Percentiles rank a stretch among this genome's conserved stretches.
Conservation (phyloP, 1,140 invertebrate species). For the Tribolium madens region DNA sequence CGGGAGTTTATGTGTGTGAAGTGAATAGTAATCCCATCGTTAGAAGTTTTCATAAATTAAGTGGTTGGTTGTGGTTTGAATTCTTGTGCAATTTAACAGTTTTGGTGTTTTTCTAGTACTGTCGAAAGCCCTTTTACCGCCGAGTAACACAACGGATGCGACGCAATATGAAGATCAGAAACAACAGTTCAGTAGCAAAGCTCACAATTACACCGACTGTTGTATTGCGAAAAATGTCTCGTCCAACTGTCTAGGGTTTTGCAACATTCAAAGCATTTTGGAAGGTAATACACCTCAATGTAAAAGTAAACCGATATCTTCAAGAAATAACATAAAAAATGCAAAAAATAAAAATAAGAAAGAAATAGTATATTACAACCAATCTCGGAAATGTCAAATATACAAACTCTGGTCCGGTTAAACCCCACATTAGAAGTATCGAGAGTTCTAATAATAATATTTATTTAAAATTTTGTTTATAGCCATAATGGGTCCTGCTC, state of each 20-base stretch:
- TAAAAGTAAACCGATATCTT: too few species aligned
- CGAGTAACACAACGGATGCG: conserved; percentile 65
- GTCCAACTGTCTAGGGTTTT: conserved; percentile 79
- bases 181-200: conserved; percentile 64
- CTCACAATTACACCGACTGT: conserved; percentile 83
- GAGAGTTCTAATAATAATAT: too few species aligned
- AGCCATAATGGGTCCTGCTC: too few species aligned
- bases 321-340: too few species aligned
- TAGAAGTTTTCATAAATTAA: conserved; percentile 80
- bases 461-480: too few species aligned
- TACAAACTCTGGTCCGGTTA: too few species aligned
- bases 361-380: too few species aligned
- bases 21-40: conserved; percentile 83
- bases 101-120: conserved; percentile 67
- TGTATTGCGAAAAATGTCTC: conserved; percentile 78
- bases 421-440: too few species aligned
- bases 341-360: too few species aligned
- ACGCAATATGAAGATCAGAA: conserved; percentile 67
- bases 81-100: not conserved
- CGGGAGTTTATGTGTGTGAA: conserved; percentile 85
- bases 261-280: conserved; percentile 84
- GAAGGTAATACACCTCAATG: too few species aligned
- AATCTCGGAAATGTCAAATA: too few species aligned
- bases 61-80: conserved; percentile 69
- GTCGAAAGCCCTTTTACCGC: conserved; percentile 69